Conservation (phyloP, 2,888 invertebrate genomes). For the Trilocha varians region DNA sequence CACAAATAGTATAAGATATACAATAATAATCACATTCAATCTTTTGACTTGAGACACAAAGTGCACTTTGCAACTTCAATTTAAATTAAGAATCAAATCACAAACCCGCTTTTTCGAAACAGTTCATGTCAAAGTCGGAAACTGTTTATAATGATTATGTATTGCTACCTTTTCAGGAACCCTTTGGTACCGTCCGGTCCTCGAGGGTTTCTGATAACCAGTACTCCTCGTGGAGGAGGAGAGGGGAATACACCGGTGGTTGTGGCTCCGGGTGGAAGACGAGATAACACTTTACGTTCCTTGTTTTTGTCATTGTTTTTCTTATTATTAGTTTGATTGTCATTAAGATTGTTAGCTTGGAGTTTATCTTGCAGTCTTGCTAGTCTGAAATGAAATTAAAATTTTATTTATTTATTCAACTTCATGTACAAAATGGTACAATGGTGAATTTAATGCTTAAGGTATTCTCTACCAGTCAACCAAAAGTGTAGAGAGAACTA, state of each 20-base stretch:
- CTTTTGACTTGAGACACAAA: too few species aligned
- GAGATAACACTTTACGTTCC: conserved; percentile 53
- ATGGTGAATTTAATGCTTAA: neutral
- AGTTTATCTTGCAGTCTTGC: conserved; percentile 60
- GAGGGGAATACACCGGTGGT: conserved; percentile 51
- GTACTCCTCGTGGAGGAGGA: conserved; percentile 60
- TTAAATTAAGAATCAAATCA: neutral
- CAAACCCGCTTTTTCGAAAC: neutral
- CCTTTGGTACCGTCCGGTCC: conserved; percentile 85
- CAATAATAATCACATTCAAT: too few species aligned
- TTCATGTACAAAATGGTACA: too few species aligned
- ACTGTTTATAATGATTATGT: conserved; percentile 1
- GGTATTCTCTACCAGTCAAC: too few species aligned
- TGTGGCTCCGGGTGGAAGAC: conserved; percentile 50
- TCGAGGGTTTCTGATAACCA: conserved; percentile 80
- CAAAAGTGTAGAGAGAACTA: too few species aligned
- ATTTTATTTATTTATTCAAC: conserved; percentile 1
- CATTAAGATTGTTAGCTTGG: conserved; percentile 57
- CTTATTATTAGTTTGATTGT: conserved; percentile 43
- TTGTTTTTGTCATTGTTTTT: conserved; percentile 52
- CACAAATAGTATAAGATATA: too few species aligned
- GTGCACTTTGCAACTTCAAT: too few species aligned
- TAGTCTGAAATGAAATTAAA: conserved; percentile 38
- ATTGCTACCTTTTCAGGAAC: conserved; percentile 60
- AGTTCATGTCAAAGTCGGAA: neutral